Evolutionary conservation across 2,113 vertebrate genomes (phyloP).

Genomic region (Centropus bengalensis): DNA sequence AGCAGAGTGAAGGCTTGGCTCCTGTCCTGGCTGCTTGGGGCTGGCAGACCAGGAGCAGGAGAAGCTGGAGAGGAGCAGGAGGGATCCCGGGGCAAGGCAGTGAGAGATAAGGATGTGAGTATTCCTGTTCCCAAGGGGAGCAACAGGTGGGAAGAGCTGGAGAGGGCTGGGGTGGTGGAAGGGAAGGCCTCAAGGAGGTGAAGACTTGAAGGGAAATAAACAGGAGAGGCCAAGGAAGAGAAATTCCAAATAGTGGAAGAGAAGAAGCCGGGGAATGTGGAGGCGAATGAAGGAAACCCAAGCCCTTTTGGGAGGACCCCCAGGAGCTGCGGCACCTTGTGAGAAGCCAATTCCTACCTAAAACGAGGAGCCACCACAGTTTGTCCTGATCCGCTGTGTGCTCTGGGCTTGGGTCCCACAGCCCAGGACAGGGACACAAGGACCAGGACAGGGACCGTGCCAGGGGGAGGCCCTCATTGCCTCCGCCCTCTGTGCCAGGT

Average conservation of each 20-base stretch:
- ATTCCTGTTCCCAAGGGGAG: background rate
- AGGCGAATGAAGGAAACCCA: background rate
- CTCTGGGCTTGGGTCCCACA: background rate
- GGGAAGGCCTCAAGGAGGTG: background rate
- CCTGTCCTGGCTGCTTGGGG: background rate
- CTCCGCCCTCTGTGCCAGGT: too few species aligned
- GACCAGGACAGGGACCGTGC: too few species aligned
- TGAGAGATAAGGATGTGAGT: background rate
- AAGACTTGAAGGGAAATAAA: background rate
- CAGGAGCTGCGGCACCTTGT: background rate
- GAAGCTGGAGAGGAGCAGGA: background rate
- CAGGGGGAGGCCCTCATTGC: rapidly evolving
- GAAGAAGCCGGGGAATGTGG: background rate
- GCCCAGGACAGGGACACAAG: too few species aligned
- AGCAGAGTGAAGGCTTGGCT: background rate
- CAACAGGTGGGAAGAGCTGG: background rate
- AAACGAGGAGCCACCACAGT: background rate
- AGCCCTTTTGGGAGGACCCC: background rate
- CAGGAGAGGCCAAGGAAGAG: background rate
- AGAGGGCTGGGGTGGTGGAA: background rate
- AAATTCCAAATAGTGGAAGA: background rate
- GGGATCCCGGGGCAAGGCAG: background rate
- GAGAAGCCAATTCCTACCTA: background rate
- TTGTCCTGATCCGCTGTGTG: background rate
- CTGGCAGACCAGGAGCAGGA: background rate